phyloP scores from a whole-genome alignment of 2,888 invertebrate species.

The Patella depressa region DNA sequence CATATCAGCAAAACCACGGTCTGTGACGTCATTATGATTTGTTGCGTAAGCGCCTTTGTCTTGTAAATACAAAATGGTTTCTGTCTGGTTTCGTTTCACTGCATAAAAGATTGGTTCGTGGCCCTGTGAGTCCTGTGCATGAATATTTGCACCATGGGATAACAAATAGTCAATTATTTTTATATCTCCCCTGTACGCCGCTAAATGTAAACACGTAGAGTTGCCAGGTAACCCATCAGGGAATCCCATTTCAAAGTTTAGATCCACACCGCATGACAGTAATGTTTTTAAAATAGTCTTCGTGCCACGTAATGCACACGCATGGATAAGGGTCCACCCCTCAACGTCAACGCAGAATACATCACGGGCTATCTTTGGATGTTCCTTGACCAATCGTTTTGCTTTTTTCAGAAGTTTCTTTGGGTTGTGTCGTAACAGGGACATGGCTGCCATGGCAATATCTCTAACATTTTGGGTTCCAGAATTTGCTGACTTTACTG shows the following conservation, averaged over 20 bases:
- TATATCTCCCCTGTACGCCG: slow-evolving; percentile 49
- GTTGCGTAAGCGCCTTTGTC: slow-evolving; percentile 39
- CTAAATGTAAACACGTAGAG: slow-evolving; percentile 52
- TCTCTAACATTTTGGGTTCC: slow-evolving; percentile 16
- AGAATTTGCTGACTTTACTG: too few relatives aligned
- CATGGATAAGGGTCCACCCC: slow-evolving; percentile 59
- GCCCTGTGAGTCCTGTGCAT: slow-evolving; percentile 45
- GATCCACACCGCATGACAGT: slow-evolving; percentile 47
- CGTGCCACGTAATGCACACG: slow-evolving; percentile 51
- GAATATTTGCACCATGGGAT: slow-evolving; percentile 46
- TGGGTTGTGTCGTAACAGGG: slow-evolving; percentile 45
- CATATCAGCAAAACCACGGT: too few relatives aligned
- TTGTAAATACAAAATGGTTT: slow-evolving; percentile 41
- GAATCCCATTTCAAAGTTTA: slow-evolving; percentile 54
- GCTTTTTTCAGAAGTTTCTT: slow-evolving; percentile 38
- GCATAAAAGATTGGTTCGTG: slow-evolving; percentile 51
- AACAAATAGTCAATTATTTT: slow-evolving; percentile 49
- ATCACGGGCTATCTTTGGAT: slow-evolving; percentile 35
- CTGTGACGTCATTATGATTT: too few relatives aligned
- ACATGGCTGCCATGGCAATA: slow-evolving; percentile 42
- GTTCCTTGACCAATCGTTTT: slow-evolving; percentile 46
- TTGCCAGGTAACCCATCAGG: slow-evolving; percentile 52
- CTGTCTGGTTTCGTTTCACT: slow-evolving; percentile 36
- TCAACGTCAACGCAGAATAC: slow-evolving; percentile 49
- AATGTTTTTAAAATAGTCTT: slow-evolving; percentile 52